Evolutionary conservation across 2,888 invertebrate species (phyloP), one percentile per base, ranked within the genome.

Genomic region (Nemapogon koenigi): DNA sequence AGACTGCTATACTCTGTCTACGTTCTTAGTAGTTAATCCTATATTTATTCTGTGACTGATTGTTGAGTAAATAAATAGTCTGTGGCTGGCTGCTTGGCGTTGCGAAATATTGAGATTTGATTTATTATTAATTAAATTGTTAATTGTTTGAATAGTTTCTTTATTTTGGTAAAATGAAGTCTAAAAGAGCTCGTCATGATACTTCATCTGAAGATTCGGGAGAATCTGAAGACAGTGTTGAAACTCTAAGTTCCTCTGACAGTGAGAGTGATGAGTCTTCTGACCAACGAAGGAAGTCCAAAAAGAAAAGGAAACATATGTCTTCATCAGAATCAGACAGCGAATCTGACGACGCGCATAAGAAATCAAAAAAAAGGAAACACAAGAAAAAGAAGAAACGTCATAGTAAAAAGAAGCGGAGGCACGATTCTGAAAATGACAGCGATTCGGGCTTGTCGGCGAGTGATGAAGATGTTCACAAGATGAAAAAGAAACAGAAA

Each of bases 341-440:
- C 7, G 76, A 73, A 15, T 72, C 71, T 39, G 68, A 69, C 41
- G 67, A 61, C 14, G 69, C 67, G 38, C 22, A 37, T 18, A 69
- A 64, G 42, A 69, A 70, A 14, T 50, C 60, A 3, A 79, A 78
- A 45, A 79, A 75, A 16, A 55, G 70, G 76, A 80, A 79, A 46
- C 79, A 79, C 41, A 79, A 79, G 59, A 79, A 79, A 48, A 80
- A 80, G 58, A 80, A 79, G 57, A 76, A 72, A 59, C 79, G 79
- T 49, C 79, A 79, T 41, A 55, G 52, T 11, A 80, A 80, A 52
- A 76, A 67, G 51, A 78, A 73, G 46, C 59, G 66, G 41, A 72
- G 68, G 22, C 59, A 64, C 1, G 59, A 53, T 39, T 72, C 75
- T 1, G 58, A 50, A 3, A 62, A 51, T 2, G 55, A 56, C 14